Evolutionary conservation across 2,888 invertebrate species (phyloP), one percentile per base, ranked within the genome.

Genomic region (Aricia artaxerxes): DNA sequence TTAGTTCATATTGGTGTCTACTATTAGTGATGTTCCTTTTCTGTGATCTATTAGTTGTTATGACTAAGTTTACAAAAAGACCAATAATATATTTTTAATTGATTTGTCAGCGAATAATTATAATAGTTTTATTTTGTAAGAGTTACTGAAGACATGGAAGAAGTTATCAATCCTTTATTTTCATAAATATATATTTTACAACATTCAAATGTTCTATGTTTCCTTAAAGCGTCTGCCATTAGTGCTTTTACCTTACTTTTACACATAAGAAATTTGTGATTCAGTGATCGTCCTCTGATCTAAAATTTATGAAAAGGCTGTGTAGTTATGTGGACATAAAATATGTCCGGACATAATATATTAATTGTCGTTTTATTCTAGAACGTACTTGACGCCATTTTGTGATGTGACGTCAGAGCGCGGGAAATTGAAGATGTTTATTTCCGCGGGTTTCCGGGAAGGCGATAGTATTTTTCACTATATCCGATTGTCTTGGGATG

Each of bases 371-470:
- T 69, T 69, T 35, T 13, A 13, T 69, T 69, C 69, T 69, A 69
- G 69, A 69, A 38, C 35, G 69, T 69, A 38, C 69, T 69, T 69
- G 69, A 69, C 64, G 31, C 64, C 64, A 31, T 64, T 31, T 4
- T 64, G 64, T 31, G 57, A 57, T 13, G 13, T 16, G 64, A 64
- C 69, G 69, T 69, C 35, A 69, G 35, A 35, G 69, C 69, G 75
- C 49, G 44, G 75, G 75, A 75, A 75, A 75, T 75, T 75, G 75
- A 49, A 75, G 31, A 75, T 44, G 44, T 73, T 73, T 73, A 73
- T 49, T 73, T 44, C 73, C 49, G 40, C 73, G 73, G 75, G 75
- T 75, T 75, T 75, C 75, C 75, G 75, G 73, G 73, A 73, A 73
- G n/a, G 6, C 44, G 57, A 57, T 16, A 57, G 75, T 69, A 69